Base-by-base conservation (phyloP, 2,888 invertebrate genomes). In the Hipparchia semele region DNA sequence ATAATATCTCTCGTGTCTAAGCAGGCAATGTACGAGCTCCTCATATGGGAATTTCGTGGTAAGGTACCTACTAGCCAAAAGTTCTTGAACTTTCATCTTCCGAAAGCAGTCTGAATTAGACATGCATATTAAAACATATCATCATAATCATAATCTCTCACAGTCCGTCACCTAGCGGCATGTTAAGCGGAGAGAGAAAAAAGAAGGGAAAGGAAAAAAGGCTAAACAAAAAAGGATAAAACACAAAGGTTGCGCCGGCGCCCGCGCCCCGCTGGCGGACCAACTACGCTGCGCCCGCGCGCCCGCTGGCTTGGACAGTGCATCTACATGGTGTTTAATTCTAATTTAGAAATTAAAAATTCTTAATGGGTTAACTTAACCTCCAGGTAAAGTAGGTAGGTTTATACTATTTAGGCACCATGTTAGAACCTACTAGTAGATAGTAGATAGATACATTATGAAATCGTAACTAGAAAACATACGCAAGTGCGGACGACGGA, bases 171-270 rank as follows among this genome's bases (percentile, higher is more conserved):
- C 71, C 71, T 71, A 65, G 71, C 74, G 76, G 73, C 68, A 72
- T 71, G 13, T 69, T 69, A 70, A 61, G 68, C 64, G 53, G 70
- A 64, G 69, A 56, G 65, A 51, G 68, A 68, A 53, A 66, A 58
- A 66, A 69, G 59, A 62, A 69, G 62, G 70, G 58, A 56, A 58
- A 71, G 45, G 60, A 66, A 70, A 68, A 74, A 58, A 70, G 64
- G 59, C 39, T 71, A 23, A 73, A 73, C 76, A 77, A 77, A 76
- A 75, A 73, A 69, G 75, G 73, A 74, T 73, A 81, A 78, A 80
- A 74, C 79, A 87, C 90, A 91, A 91, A 91, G 89, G 84, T 81
- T 84, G 89, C 90, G 90, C 87, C 90, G 90, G 91, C 91, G 91
- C 92, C 89, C 90, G 88, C 86, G 83, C 82, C 91, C 90, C 87